Base-by-base conservation (phyloP, 2,113 vertebrate species). In the Pomatostomus ruficeps region DNA sequence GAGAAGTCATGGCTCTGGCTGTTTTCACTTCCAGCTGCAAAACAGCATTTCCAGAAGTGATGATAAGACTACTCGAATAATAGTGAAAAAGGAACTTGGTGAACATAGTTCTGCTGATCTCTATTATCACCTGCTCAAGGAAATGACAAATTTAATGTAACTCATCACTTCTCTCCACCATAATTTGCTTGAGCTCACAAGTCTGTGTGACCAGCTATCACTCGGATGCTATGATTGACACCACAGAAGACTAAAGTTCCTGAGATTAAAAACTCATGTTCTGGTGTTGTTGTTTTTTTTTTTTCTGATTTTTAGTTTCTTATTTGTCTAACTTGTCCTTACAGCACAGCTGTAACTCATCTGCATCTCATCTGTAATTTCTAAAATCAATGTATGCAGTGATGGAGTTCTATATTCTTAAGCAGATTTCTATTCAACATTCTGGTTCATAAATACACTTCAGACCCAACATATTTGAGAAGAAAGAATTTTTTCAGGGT, bases 11-110 rank as follows among this genome's bases (percentile, higher is more conserved):
- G 5, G n/a, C 5, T 46, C 40, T 75, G 29, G 14, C 16, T 28
- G 19, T 66, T 71, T 66, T 43, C 45, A 45, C 24, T 70, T 82
- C 33, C 7, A 2, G 6, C 61, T 74, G 36, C 28, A 57, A n/a
- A 49, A 35, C 3, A 85, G 33, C 35, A 48, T n/a, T 71, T 82
- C 51, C 9, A 5, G 59, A 9, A 57, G 59, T 63, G 45, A 55
- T 22, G 19, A 9, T 3, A 51, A 55, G 18, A 14, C 12, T 36
- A 19, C 38, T 49, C 0, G 0, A 85, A 35, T 33, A 77, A 57
- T 12, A 58, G 26, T 22, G 19, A 54, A 67, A 88, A 67, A 40
- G 19, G 35, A 66, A 75, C 26, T 36, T 19, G 19, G 42, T 48
- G 52, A 29, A 49, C 14, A 28, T 6, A 43, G 24, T 35, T 48